A percentile compares a stretch with the other conserved stretches of the same genome.
phyloP scores from a whole-genome alignment of 2,797 vertebrate species.

The Otolemur crassicaudatus region DNA sequence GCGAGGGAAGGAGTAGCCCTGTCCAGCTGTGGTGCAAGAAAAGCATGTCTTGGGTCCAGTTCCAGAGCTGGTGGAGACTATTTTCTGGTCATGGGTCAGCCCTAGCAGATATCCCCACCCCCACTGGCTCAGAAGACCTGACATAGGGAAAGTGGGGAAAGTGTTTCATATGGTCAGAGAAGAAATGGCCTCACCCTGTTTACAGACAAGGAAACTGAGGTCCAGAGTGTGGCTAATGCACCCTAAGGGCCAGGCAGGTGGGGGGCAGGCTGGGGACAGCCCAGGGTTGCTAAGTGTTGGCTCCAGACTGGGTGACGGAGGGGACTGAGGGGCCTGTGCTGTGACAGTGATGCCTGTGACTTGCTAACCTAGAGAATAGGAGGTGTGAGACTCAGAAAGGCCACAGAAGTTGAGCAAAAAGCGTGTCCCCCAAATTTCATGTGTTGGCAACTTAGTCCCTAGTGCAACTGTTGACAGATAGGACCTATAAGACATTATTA shows the following conservation, averaged over 20 bases:
- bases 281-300: background rate
- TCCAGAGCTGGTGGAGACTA: background rate
- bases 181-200: background rate
- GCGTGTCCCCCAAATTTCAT: background rate
- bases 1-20: background rate
- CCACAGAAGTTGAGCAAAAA: background rate
- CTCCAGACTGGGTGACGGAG: background rate
- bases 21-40: background rate
- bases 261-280: background rate
- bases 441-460: background rate
- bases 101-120: too few species aligned
- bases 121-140: background rate
- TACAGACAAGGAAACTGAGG: background rate
- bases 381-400: background rate
- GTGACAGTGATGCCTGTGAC: background rate
- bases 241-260: background rate
- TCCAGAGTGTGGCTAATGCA: background rate
- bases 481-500: background rate
- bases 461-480: background rate
- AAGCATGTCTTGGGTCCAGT: background rate
- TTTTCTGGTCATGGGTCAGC: background rate
- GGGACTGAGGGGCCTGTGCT: fast-evolving
- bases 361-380: background rate
- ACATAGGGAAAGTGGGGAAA: background rate
- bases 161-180: background rate